Conservation (phyloP, 1,140 invertebrate species). For the Brachionus paranguensis region DNA sequence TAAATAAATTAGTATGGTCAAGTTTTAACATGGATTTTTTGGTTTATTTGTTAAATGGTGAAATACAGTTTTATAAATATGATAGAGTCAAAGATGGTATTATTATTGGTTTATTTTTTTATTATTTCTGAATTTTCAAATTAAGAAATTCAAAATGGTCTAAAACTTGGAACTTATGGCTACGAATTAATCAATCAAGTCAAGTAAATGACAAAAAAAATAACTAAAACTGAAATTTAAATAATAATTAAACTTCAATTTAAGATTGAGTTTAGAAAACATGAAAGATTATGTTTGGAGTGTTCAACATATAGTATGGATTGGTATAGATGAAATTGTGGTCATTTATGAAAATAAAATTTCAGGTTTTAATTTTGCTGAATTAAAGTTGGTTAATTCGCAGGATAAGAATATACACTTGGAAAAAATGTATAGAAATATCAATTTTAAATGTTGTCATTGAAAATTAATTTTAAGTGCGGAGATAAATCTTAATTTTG, state of each 20-base stretch:
- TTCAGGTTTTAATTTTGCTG: background rate
- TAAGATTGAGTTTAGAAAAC: background rate
- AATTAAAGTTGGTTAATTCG: background rate
- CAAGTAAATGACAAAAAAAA: background rate
- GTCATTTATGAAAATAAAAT: background rate
- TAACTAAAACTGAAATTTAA: background rate
- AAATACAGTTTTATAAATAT: slow-evolving; percentile 14
- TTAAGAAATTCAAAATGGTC: slow-evolving; percentile 13
- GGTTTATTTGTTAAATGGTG: background rate
- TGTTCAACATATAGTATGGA: background rate
- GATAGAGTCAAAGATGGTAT: slow-evolving; percentile 11
- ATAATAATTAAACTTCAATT: background rate
- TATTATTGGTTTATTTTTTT: background rate
- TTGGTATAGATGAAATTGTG: background rate
- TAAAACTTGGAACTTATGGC: background rate
- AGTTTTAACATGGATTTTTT: slow-evolving; percentile 35
- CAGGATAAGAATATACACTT: background rate
- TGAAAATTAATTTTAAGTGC: background rate
- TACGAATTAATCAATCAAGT: background rate
- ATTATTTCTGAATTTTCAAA: background rate
- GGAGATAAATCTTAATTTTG: background rate
- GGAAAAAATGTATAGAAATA: background rate
- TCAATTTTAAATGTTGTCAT: background rate
- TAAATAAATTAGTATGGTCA: slow-evolving; percentile 59
- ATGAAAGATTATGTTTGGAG: background rate